A percentile compares a stretch with the other conserved stretches of the same genome.
Evolutionary conservation across 2,888 invertebrate species (phyloP).

Genomic region (Clanis bilineata): DNA sequence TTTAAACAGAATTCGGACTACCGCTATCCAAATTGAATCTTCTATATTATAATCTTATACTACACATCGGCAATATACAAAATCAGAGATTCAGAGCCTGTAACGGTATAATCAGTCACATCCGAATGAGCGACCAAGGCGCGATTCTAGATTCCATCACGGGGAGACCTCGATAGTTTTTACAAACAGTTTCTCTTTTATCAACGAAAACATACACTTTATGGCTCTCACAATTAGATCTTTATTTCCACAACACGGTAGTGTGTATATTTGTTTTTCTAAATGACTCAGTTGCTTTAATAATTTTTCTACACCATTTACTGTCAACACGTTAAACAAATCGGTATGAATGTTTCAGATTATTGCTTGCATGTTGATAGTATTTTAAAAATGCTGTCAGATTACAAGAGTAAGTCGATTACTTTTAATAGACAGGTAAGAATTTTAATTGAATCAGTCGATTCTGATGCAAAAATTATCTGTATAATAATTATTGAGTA

Average conservation of each 20-base stretch:
- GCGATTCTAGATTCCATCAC: constrained; percentile 57
- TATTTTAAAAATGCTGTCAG: not conserved
- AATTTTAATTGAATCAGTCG: not conserved
- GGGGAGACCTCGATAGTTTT: constrained; percentile 62
- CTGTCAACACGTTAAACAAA: constrained; percentile 15
- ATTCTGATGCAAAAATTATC: not conserved
- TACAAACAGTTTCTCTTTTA: constrained; percentile 65
- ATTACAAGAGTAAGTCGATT: not conserved
- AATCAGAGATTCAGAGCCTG: constrained; percentile 14
- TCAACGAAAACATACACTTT: constrained; percentile 42
- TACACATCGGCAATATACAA: constrained; percentile 2
- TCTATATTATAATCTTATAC: not conserved
- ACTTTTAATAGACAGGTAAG: not conserved
- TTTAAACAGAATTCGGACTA: constrained; percentile 1
- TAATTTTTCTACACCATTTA: constrained; percentile 34
- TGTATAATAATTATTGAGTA: no score
- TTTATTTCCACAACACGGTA: constrained; percentile 31
- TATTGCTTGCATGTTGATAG: not conserved
- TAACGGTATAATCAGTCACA: constrained; percentile 39
- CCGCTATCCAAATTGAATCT: constrained; percentile 1
- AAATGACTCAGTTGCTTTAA: constrained; percentile 30
- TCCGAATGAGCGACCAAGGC: constrained; percentile 47
- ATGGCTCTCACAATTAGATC: constrained; percentile 41
- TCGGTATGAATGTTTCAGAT: not conserved
- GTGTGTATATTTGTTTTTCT: constrained; percentile 31